Conservation (phyloP, 1,140 invertebrate genomes). For the Drosophila navojoa region DNA sequence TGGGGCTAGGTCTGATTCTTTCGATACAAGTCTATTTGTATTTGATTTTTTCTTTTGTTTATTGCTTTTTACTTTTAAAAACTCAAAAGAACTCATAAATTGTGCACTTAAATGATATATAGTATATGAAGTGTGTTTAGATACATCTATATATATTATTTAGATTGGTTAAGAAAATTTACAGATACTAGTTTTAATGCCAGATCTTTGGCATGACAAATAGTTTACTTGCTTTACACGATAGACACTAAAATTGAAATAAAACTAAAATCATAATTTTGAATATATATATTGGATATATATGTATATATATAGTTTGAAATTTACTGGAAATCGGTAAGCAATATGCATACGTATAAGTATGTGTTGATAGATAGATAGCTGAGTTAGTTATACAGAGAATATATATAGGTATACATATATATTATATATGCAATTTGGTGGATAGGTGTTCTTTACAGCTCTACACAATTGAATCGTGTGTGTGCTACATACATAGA, state of each 20-base stretch:
- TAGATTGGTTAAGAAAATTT: not conserved
- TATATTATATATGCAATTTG: constrained; percentile 13
- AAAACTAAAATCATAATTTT: not conserved
- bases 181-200: constrained; percentile 6
- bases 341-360: constrained; percentile 23
- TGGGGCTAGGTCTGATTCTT: not conserved
- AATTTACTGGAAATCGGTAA: constrained; percentile 13
- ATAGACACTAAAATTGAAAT: not conserved
- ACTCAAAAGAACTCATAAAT: constrained; percentile 11
- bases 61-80: constrained; percentile 44
- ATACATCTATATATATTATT: constrained; percentile 14
- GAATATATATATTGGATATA: constrained; percentile 26
- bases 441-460: constrained; percentile 23
- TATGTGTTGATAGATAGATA: constrained; percentile 30
- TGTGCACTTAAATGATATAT: constrained; percentile 31
- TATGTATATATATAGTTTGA: constrained; percentile 1
- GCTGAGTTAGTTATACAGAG: constrained; percentile 11
- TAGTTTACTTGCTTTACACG: not conserved
- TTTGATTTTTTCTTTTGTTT: constrained; percentile 36
- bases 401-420: constrained; percentile 10
- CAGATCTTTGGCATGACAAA: not conserved
- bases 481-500: constrained; percentile 44
- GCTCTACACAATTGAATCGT: constrained; percentile 29
- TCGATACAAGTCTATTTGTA: not conserved
- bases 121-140: constrained; percentile 2